These are phyloP conservation scores for Lithophane semibrunnea DNA, from an alignment of 2,888 invertebrate genomes.

Conservation along the genomic window DNA sequence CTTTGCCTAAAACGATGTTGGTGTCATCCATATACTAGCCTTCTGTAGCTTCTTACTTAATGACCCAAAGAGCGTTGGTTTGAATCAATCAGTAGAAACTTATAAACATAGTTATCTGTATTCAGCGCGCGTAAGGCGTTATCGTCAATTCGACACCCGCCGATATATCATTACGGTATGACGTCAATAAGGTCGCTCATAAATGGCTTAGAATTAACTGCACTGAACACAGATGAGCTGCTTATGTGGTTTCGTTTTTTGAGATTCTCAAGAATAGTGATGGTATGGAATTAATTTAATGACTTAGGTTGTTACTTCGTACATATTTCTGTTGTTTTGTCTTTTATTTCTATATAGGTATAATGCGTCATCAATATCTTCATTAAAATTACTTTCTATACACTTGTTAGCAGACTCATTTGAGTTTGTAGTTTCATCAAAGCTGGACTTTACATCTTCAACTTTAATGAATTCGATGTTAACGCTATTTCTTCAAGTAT, in stretches of 20 bases:
- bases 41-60: conserved; percentile 5
- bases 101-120: conserved; percentile 53
- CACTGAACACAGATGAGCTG: conserved; percentile 53
- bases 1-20: too few species aligned
- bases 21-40: neutral
- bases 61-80: conserved; percentile 24
- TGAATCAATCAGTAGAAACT: conserved; percentile 29
- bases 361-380: conserved; percentile 13
- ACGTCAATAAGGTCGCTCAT: conserved; percentile 55
- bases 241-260: conserved; percentile 45
- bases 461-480: neutral
- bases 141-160: conserved; percentile 61
- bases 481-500: neutral
- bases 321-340: neutral
- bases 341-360: conserved; percentile 18
- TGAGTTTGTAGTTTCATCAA: neutral
- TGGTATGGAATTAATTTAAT: conserved; percentile 52
- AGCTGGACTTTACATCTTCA: neutral
- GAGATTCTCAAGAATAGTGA: conserved; percentile 26
- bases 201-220: conserved; percentile 52
- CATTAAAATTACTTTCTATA: neutral
- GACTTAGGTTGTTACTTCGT: conserved; percentile 1
- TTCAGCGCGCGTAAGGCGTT: conserved; percentile 52
- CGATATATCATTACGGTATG: conserved; percentile 55
- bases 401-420: neutral